Percentiles rank a stretch among this genome's conserved stretches.
Evolutionary conservation across 2,797 vertebrate genomes (phyloP).

Genomic region (Gorsachius magnificus): DNA sequence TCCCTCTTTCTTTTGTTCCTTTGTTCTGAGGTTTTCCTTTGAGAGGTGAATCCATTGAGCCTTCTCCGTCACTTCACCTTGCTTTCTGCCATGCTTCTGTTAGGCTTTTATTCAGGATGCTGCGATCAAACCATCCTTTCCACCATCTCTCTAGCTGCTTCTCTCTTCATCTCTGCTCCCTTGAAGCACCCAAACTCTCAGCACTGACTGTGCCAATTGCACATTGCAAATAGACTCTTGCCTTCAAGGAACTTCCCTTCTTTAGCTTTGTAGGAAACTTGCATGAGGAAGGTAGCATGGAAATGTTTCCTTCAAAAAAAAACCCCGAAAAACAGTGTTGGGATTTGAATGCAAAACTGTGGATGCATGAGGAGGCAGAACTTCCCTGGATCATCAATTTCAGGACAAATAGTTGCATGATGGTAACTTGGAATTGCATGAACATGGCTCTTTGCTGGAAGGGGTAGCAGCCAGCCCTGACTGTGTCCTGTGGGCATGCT

Average conservation of each 20-base stretch:
- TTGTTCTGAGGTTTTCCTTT: constrained; percentile 29
- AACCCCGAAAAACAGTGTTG: background rate
- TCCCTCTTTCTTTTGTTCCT: constrained; percentile 33
- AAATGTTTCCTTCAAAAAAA: background rate
- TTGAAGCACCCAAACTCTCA: background rate
- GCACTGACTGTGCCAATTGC: background rate
- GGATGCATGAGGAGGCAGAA: constrained; percentile 1
- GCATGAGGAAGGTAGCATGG: background rate
- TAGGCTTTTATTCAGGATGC: background rate
- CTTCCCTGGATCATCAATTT: background rate
- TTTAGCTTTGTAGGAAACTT: background rate
- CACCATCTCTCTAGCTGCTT: constrained; percentile 29
- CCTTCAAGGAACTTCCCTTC: background rate
- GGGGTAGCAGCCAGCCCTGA: background rate
- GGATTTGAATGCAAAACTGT: background rate
- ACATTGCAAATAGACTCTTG: background rate
- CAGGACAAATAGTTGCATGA: background rate
- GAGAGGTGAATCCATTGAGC: background rate
- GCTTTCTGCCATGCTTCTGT: constrained; percentile 20
- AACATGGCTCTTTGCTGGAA: background rate
- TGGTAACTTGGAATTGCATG: background rate
- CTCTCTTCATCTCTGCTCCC: constrained; percentile 41
- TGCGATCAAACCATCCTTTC: background rate
- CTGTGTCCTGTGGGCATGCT: background rate
- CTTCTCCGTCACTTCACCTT: background rate